Percentiles rank a stretch among this genome's conserved stretches.
Conservation (phyloP, 2,888 invertebrate genomes). For the Mechanitis messenoides region DNA sequence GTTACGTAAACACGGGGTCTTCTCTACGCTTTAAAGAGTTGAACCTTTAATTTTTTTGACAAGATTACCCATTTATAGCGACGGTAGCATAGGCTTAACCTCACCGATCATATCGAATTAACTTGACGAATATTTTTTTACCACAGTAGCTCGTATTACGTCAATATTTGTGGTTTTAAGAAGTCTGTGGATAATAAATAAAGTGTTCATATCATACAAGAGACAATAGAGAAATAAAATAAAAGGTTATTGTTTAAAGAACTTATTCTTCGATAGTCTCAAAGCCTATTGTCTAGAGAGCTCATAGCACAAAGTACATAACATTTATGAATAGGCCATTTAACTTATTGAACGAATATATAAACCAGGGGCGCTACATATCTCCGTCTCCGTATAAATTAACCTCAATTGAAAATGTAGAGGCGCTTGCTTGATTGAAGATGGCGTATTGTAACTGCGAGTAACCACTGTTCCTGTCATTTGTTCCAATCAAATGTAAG, state of each 20-base stretch:
- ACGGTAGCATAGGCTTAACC: slow-evolving; percentile 22
- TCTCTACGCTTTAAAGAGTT: slow-evolving; percentile 49
- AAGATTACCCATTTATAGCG: slow-evolving; percentile 44
- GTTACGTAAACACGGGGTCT: slow-evolving; percentile 58
- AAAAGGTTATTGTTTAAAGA: neutral
- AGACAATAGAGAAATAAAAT: neutral
- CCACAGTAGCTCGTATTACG: neutral
- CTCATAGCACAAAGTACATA: slow-evolving; percentile 13
- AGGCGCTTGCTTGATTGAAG: slow-evolving; percentile 74
- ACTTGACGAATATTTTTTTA: neutral
- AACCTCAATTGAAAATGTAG: slow-evolving; percentile 74
- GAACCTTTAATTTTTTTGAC: slow-evolving; percentile 50
- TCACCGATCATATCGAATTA: neutral
- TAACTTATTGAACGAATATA: slow-evolving; percentile 70
- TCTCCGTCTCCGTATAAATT: slow-evolving; percentile 72
- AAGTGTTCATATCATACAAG: neutral
- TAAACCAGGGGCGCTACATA: slow-evolving; percentile 69
- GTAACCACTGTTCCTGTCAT: slow-evolving; percentile 41
- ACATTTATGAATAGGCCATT: slow-evolving; percentile 45
- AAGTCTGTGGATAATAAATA: neutral
- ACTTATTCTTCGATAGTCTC: neutral
- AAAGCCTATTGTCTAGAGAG: slow-evolving; percentile 13
- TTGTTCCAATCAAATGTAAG: slow-evolving; percentile 42
- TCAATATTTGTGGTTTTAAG: neutral
- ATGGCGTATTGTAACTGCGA: slow-evolving; percentile 53